Evolutionary conservation across 2,888 invertebrate species (phyloP).

Genomic region (Acrobasis suavella): DNA sequence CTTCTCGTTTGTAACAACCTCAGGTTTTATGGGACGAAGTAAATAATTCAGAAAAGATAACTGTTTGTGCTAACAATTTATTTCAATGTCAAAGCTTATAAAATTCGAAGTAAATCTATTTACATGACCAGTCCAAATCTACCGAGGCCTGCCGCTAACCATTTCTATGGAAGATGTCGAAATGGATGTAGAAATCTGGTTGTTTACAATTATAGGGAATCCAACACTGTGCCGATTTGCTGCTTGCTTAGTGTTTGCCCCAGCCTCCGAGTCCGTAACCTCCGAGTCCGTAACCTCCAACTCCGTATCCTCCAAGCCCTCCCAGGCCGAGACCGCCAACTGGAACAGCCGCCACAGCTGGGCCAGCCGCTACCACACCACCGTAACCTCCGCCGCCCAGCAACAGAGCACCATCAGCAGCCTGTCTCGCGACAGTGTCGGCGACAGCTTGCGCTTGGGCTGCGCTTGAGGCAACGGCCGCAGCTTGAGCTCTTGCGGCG

Average conservation of each 20-base stretch:
- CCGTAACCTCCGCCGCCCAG: slow-evolving; percentile 50
- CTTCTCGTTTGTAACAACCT: neutral
- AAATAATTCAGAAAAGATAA: slow-evolving; percentile 25
- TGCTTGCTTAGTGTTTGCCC: slow-evolving; percentile 31
- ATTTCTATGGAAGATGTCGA: slow-evolving; percentile 61
- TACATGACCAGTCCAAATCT: slow-evolving; percentile 57
- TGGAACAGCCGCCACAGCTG: slow-evolving; percentile 40
- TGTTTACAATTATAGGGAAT: slow-evolving; percentile 45
- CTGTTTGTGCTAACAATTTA: slow-evolving; percentile 49
- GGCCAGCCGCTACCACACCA: slow-evolving; percentile 36
- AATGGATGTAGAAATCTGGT: slow-evolving; percentile 70
- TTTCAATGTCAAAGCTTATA: slow-evolving; percentile 45
- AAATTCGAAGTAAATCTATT: slow-evolving; percentile 43
- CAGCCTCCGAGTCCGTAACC: slow-evolving; percentile 31
- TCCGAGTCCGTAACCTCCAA: slow-evolving; percentile 26
- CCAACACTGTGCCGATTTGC: slow-evolving; percentile 36
- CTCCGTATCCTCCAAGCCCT: slow-evolving; percentile 26
- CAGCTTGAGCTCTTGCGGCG: slow-evolving; percentile 59
- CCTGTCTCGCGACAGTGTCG: slow-evolving; percentile 62
- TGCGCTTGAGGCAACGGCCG: slow-evolving; percentile 59
- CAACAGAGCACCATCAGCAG: slow-evolving; percentile 60
- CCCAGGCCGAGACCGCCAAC: slow-evolving; percentile 15
- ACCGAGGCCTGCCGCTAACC: slow-evolving; percentile 68
- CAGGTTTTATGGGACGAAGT: neutral
- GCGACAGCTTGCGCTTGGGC: slow-evolving; percentile 68